phyloP scores from a whole-genome alignment of 2,888 invertebrate species.

The Lypha dubia region DNA sequence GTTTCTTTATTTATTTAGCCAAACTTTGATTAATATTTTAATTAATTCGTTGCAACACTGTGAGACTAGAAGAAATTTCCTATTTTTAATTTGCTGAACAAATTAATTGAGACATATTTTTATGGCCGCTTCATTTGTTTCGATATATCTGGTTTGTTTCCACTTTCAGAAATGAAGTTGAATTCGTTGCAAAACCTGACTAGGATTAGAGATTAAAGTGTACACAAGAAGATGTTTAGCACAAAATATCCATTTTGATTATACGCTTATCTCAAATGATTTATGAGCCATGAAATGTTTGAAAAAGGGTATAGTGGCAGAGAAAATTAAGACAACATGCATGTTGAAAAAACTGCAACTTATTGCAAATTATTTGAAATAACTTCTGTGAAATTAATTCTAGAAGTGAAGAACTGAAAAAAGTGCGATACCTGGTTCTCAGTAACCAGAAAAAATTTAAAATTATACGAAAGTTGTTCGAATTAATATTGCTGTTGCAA shows the following conservation, averaged over 20 bases:
- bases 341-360: too few relatives aligned
- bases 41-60: constrained; percentile 38
- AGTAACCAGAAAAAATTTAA: too few relatives aligned
- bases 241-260: too few relatives aligned
- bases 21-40: constrained; percentile 45
- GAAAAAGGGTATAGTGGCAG: neutral
- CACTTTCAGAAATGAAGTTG: neutral
- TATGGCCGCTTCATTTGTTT: constrained; percentile 6
- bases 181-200: neutral
- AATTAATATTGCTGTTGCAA: too few relatives aligned
- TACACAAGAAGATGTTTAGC: neutral
- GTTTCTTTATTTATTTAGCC: neutral
- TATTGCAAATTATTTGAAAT: too few relatives aligned
- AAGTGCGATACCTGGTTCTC: too few relatives aligned
- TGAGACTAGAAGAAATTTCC: neutral
- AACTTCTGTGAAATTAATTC: too few relatives aligned
- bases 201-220: neutral
- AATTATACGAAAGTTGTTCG: too few relatives aligned
- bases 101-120: neutral
- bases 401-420: too few relatives aligned
- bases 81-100: neutral
- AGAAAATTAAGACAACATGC: too few relatives aligned
- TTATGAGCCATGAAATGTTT: neutral
- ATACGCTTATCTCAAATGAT: neutral
- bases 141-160: neutral